These are phyloP conservation scores for Priocnemis perturbator DNA, from an alignment of 2,888 invertebrate species.

Conservation along the genomic window DNA sequence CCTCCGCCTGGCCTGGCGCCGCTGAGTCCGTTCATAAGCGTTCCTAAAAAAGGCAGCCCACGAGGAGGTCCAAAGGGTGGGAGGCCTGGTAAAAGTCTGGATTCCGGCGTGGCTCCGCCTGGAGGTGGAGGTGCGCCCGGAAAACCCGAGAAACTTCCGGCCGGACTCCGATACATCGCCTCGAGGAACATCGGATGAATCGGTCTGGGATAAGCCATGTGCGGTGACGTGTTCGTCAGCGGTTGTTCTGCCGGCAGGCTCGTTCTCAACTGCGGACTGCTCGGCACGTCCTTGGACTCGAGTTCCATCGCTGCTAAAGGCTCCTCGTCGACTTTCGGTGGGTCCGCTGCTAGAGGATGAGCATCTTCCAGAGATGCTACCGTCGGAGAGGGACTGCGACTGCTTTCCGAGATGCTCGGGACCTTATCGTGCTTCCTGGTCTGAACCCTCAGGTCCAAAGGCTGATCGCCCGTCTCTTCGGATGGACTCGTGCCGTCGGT, in stretches of 20 bases:
- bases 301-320: constrained; percentile 26
- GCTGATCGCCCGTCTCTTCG: constrained; percentile 64
- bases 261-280: constrained; percentile 46
- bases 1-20: constrained; percentile 79
- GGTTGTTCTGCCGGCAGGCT: constrained; percentile 50
- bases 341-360: constrained; percentile 11
- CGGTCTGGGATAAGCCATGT: constrained; percentile 88
- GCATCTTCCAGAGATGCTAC: constrained; percentile 37
- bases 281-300: constrained; percentile 45
- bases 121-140: constrained; percentile 75
- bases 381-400: constrained; percentile 42
- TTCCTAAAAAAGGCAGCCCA: constrained; percentile 87
- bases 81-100: constrained; percentile 80
- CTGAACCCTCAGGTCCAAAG: constrained; percentile 67
- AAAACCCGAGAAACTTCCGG: constrained; percentile 75
- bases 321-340: constrained; percentile 43
- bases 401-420: constrained; percentile 32
- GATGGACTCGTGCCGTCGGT: constrained; percentile 31
- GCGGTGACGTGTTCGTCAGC: constrained; percentile 74
- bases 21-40: constrained; percentile 82
- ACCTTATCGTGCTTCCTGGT: constrained; percentile 58
- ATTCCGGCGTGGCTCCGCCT: constrained; percentile 73
- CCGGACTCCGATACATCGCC: constrained; percentile 66
- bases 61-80: constrained; percentile 81
- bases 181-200: constrained; percentile 84